Conservation (phyloP, 2,797 vertebrate genomes). For the Cyprinella venusta region DNA sequence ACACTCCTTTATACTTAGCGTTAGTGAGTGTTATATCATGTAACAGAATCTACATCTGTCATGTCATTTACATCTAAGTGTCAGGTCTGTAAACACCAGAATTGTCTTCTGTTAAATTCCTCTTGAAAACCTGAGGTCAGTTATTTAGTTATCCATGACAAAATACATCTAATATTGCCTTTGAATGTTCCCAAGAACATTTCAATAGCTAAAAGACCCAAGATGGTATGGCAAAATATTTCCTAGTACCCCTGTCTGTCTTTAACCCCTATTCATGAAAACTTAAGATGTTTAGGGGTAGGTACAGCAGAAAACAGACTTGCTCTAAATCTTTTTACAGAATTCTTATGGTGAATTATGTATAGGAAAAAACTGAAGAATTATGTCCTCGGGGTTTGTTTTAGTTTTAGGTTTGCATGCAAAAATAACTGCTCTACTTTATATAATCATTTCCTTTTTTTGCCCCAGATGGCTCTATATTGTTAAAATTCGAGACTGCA, state of each 20-base stretch:
- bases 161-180: not conserved
- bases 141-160: not conserved
- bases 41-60: conserved; percentile 25
- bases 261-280: not conserved
- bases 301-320: not conserved
- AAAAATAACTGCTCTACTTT: conserved; percentile 37
- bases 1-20: not conserved
- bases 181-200: not conserved
- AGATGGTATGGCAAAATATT: not conserved
- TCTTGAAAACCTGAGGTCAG: conserved; percentile 11
- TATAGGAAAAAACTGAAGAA: not conserved
- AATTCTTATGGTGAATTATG: not conserved
- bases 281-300: not conserved
- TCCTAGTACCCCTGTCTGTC: not conserved
- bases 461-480: conserved; percentile 29
- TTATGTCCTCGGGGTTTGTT: conserved; percentile 22
- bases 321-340: conserved; percentile 27
- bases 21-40: not conserved
- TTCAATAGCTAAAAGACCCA: not conserved
- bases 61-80: conserved; percentile 42
- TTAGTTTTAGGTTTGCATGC: conserved; percentile 37
- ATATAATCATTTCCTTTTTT: conserved; percentile 28
- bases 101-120: conserved; percentile 22
- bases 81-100: conserved; percentile 34
- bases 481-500: conserved; percentile 14